Evolutionary conservation across 2,113 vertebrate species (phyloP).

Genomic region (Syngnathus scovelli): DNA sequence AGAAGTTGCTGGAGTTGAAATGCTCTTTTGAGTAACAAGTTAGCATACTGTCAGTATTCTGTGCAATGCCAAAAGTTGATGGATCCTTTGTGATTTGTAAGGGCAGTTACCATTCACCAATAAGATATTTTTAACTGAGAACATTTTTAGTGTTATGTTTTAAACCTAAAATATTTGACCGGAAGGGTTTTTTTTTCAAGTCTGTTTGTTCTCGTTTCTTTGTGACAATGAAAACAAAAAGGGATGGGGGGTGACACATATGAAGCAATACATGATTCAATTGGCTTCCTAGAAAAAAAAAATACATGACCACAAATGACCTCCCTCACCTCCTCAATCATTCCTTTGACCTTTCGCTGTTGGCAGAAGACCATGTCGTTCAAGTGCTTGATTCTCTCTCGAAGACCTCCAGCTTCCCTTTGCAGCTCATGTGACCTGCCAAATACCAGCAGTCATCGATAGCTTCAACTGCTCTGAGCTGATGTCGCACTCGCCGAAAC

Average conservation of each 20-base stretch:
- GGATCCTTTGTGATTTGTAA: neutral
- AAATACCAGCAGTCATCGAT: slow-evolving; percentile 1
- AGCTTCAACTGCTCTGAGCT: neutral
- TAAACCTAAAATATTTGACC: neutral
- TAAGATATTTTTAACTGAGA: no score
- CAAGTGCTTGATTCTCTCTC: slow-evolving; percentile 88
- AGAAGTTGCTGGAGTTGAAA: neutral
- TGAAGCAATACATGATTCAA: neutral
- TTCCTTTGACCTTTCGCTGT: slow-evolving; percentile 94
- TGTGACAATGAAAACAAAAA: neutral
- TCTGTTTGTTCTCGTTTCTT: neutral
- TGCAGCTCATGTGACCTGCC: slow-evolving; percentile 81
- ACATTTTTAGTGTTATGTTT: neutral
- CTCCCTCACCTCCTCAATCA: slow-evolving; percentile 92
- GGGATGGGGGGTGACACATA: neutral
- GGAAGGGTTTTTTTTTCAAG: neutral
- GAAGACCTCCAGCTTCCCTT: slow-evolving; percentile 76
- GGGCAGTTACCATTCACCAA: no score
- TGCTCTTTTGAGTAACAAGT: neutral
- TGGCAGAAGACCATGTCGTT: slow-evolving; percentile 98
- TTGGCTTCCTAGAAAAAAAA: neutral
- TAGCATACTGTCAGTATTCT: neutral
- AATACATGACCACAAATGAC: neutral
- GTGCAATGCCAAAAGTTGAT: neutral
- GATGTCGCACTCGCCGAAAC: neutral